phyloP scores from a whole-genome alignment of 1,140 invertebrate genomes.

The Bombus affinis region DNA sequence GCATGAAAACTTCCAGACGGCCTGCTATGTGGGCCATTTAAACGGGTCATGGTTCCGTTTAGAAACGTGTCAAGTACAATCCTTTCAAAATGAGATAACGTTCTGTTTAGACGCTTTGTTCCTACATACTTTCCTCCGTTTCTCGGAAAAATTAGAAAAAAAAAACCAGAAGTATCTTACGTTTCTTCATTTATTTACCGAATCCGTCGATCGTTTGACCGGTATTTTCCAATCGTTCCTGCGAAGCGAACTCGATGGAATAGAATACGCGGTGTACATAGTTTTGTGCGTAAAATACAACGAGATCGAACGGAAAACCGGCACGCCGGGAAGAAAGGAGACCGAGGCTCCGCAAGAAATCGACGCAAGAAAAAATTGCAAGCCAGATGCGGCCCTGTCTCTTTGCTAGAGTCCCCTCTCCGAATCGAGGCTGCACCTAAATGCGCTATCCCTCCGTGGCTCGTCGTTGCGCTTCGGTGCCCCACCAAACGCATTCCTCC shows the following conservation, averaged over 20 bases:
- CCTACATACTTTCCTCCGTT: too few relatives aligned
- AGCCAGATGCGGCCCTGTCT: slow-evolving; percentile 75
- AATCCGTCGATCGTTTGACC: too few relatives aligned
- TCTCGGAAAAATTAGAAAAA: too few relatives aligned
- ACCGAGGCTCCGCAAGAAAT: slow-evolving; percentile 54
- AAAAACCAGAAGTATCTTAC: too few relatives aligned
- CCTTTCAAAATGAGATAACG: too few relatives aligned
- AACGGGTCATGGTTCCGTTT: neutral
- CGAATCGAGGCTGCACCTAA: slow-evolving; percentile 71
- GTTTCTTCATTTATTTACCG: too few relatives aligned
- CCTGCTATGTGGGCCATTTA: slow-evolving; percentile 6
- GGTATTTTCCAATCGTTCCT: too few relatives aligned
- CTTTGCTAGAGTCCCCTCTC: slow-evolving; percentile 79
- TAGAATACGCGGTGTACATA: too few relatives aligned
- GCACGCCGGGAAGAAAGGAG: slow-evolving; percentile 18
- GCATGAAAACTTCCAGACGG: slow-evolving; percentile 33
- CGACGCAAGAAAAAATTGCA: slow-evolving; percentile 49
- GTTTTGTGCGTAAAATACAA: neutral
- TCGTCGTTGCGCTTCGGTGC: slow-evolving; percentile 52
- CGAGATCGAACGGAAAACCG: slow-evolving; percentile 4
- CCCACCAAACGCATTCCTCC: slow-evolving; percentile 70
- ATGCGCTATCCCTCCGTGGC: slow-evolving; percentile 74
- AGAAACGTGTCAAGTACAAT: neutral
- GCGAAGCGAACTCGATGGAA: too few relatives aligned
- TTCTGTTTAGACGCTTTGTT: neutral